Conservation (phyloP, 2,888 invertebrate genomes). For the Drosophila antonietae region DNA sequence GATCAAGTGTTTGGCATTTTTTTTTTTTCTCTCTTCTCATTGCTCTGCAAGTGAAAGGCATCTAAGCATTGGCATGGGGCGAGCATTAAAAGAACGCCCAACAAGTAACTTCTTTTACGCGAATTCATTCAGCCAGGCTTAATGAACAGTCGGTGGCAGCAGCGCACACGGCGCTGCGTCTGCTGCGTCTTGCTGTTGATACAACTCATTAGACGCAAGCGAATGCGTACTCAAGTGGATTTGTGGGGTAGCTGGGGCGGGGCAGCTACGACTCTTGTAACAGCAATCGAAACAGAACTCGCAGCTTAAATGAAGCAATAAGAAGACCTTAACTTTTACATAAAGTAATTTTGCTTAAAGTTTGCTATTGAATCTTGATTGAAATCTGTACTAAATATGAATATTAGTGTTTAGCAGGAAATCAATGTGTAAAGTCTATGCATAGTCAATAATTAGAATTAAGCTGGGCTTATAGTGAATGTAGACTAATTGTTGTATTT, state of each 20-base stretch:
- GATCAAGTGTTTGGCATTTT: slow-evolving; percentile 75
- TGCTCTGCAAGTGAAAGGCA: slow-evolving; percentile 70
- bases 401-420: not conserved
- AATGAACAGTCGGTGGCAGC: slow-evolving; percentile 78
- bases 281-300: slow-evolving; percentile 15
- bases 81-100: slow-evolving; percentile 36
- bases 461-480: not conserved
- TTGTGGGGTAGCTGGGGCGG: not conserved
- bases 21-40: slow-evolving; percentile 25
- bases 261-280: not conserved
- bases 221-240: slow-evolving; percentile 81
- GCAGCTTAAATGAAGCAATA: slow-evolving; percentile 12
- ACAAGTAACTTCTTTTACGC: slow-evolving; percentile 81
- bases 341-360: slow-evolving; percentile 21
- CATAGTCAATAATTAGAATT: not conserved
- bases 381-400: not conserved
- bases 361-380: not conserved
- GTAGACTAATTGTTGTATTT: not conserved
- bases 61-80: slow-evolving; percentile 23
- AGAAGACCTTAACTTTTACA: not conserved
- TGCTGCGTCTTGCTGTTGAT: slow-evolving; percentile 75
- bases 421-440: not conserved
- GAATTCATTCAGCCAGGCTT: slow-evolving; percentile 82
- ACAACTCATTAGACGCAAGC: slow-evolving; percentile 82
- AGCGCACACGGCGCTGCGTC: slow-evolving; percentile 2